Evolutionary conservation across 2,888 invertebrate genomes (phyloP).

Genomic region (Malthinus flaveolus): DNA sequence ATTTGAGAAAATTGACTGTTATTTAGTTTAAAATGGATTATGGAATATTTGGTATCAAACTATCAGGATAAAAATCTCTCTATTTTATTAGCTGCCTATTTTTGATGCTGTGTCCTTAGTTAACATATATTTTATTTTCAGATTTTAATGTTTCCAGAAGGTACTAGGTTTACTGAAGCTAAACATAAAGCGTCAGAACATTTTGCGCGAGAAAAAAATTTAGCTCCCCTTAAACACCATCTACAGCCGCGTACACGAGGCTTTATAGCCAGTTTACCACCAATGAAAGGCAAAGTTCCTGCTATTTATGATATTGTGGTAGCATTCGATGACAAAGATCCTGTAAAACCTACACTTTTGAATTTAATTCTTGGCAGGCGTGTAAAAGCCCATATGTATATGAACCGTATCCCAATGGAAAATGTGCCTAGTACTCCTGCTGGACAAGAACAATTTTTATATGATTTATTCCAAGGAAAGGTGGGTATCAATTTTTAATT

Average conservation of each 20-base stretch:
- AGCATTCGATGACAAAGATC: slow-evolving; percentile 67
- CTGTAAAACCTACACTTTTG: slow-evolving; percentile 76
- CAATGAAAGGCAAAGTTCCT: slow-evolving; percentile 78
- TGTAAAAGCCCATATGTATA: slow-evolving; percentile 74
- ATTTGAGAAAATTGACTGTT: no score
- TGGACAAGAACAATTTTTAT: slow-evolving; percentile 78
- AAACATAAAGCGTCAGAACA: slow-evolving; percentile 87
- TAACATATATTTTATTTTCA: slow-evolving; percentile 49
- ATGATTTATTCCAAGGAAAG: slow-evolving; percentile 79
- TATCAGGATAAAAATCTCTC: no score
- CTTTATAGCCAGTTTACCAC: slow-evolving; percentile 82
- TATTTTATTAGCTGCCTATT: no score
- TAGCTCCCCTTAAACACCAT: slow-evolving; percentile 85
- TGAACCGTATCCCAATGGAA: slow-evolving; percentile 80
- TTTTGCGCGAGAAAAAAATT: slow-evolving; percentile 83
- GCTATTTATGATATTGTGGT: slow-evolving; percentile 84
- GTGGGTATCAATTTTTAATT: slow-evolving; percentile 55
- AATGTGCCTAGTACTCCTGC: slow-evolving; percentile 76
- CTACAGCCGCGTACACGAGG: slow-evolving; percentile 94
- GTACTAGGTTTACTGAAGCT: slow-evolving; percentile 84
- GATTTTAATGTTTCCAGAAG: slow-evolving; percentile 90
- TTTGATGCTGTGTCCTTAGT: not conserved
- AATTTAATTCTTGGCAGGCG: slow-evolving; percentile 74
- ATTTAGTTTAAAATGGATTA: no score
- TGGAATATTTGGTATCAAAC: no score